Evolutionary conservation across 1,140 invertebrate genomes (phyloP).

Genomic region (Heliconius nattereri): DNA sequence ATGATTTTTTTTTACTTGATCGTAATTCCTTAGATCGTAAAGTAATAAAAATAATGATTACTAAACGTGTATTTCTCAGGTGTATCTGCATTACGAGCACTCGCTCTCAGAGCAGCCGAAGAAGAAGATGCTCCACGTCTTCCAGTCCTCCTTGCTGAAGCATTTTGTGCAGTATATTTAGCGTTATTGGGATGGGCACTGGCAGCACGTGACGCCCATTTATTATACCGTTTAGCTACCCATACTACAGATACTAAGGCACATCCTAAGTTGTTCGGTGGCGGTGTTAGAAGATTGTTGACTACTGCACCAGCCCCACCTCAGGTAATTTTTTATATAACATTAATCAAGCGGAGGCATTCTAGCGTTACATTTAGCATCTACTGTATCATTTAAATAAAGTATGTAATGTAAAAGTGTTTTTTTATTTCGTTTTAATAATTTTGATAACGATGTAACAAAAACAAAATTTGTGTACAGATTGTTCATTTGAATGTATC

Average conservation of each 20-base stretch:
- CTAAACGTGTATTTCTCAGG: constrained; percentile 63
- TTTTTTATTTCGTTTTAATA: too few relatives aligned
- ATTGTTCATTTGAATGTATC: too few relatives aligned
- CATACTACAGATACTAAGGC: constrained; percentile 90
- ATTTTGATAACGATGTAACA: too few relatives aligned
- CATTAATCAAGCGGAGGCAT: too few relatives aligned
- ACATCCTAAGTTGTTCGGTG: constrained; percentile 96
- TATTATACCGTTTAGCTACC: constrained; percentile 93
- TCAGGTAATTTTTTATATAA: constrained; percentile 45
- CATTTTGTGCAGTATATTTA: constrained; percentile 95
- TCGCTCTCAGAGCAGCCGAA: constrained; percentile 95
- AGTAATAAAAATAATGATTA: too few relatives aligned
- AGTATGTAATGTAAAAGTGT: too few relatives aligned
- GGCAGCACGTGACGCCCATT: constrained; percentile 96
- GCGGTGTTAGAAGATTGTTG: constrained; percentile 94
- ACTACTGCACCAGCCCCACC: constrained; percentile 84
- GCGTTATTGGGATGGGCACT: constrained; percentile 96
- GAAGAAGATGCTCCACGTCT: constrained; percentile 98
- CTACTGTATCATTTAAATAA: too few relatives aligned
- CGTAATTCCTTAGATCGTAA: not conserved
- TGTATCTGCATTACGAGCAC: constrained; percentile 93
- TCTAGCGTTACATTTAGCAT: too few relatives aligned
- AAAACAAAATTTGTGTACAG: too few relatives aligned
- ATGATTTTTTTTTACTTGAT: not conserved
- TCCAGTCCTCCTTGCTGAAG: constrained; percentile 94